These are phyloP conservation scores for Baccha elongata DNA, from an alignment of 2,888 invertebrate genomes.

Conservation along the genomic window DNA sequence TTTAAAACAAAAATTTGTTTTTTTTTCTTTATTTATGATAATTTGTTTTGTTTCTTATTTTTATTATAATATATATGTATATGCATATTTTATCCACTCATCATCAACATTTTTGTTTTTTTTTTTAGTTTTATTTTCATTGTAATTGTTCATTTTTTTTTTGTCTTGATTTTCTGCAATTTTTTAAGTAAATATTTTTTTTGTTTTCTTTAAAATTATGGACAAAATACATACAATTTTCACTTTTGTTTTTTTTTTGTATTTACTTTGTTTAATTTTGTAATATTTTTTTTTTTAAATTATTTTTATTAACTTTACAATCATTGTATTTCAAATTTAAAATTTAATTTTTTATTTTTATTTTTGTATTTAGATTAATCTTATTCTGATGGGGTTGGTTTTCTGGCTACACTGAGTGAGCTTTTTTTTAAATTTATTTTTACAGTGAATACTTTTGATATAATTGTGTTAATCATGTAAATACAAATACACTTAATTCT, in stretches of 20 bases:
- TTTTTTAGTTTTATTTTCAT: slow-evolving; percentile 67
- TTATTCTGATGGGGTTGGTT: slow-evolving; percentile 52
- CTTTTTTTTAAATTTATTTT: slow-evolving; percentile 74
- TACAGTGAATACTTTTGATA: slow-evolving; percentile 78
- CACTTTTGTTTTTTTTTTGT: slow-evolving; percentile 50
- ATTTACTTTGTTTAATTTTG: slow-evolving; percentile 48
- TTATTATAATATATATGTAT: slow-evolving; percentile 68
- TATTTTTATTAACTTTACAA: slow-evolving; percentile 73
- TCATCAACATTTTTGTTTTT: slow-evolving; percentile 74
- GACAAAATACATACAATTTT: slow-evolving; percentile 78
- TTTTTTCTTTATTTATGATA: slow-evolving; percentile 40
- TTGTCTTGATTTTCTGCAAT: slow-evolving; percentile 44
- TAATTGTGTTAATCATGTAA: slow-evolving; percentile 70
- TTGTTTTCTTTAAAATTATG: slow-evolving; percentile 79
- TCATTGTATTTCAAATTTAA: slow-evolving; percentile 53
- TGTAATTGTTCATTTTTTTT: slow-evolving; percentile 52
- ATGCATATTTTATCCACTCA: slow-evolving; percentile 72
- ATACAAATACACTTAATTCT: slow-evolving; percentile 73
- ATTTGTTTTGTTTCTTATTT: slow-evolving; percentile 39
- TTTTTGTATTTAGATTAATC: slow-evolving; percentile 52
- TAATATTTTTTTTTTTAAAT: slow-evolving; percentile 60
- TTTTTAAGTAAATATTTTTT: slow-evolving; percentile 64
- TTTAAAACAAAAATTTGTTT: slow-evolving; percentile 74
- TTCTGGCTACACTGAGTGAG: slow-evolving; percentile 46
- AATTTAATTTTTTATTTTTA: slow-evolving; percentile 45